A percentile compares a stretch with the other conserved stretches of the same genome.
phyloP scores from a whole-genome alignment of 2,888 invertebrate genomes.

The Iselma pallidipennis region DNA sequence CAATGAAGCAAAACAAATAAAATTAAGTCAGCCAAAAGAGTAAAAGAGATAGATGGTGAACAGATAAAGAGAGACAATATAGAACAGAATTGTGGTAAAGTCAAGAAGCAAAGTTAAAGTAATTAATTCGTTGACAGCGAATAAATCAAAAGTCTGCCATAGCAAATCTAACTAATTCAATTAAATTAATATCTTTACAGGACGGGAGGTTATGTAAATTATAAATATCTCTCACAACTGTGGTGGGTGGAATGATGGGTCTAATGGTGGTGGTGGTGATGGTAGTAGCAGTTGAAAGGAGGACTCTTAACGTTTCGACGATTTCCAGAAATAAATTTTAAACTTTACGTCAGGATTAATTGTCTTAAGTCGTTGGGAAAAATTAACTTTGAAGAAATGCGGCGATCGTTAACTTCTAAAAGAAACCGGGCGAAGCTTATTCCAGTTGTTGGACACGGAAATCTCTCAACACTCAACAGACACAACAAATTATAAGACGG shows the following conservation, averaged over 20 bases:
- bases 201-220: constrained; percentile 33
- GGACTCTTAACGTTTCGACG: not conserved
- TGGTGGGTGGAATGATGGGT: not conserved
- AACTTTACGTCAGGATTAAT: not conserved
- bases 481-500: not conserved
- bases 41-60: constrained; percentile 16
- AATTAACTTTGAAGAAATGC: not conserved
- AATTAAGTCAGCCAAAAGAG: constrained; percentile 29
- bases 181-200: constrained; percentile 40
- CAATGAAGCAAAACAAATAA: constrained; percentile 33
- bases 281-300: too few relatives aligned
- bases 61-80: constrained; percentile 9
- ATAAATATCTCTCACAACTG: constrained; percentile 30
- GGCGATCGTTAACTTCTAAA: not conserved
- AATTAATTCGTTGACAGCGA: constrained; percentile 40
- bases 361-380: not conserved
- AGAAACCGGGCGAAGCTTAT: not conserved
- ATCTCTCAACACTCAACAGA: not conserved
- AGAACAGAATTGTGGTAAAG: constrained; percentile 23
- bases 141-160: constrained; percentile 37
- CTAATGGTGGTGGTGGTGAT: too few relatives aligned
- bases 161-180: constrained; percentile 41
- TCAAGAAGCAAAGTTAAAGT: constrained; percentile 34
- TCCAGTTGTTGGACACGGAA: not conserved
- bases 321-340: not conserved